phyloP scores from a whole-genome alignment of 2,797 vertebrate species.

The Phrynocephalus vlangalii region DNA sequence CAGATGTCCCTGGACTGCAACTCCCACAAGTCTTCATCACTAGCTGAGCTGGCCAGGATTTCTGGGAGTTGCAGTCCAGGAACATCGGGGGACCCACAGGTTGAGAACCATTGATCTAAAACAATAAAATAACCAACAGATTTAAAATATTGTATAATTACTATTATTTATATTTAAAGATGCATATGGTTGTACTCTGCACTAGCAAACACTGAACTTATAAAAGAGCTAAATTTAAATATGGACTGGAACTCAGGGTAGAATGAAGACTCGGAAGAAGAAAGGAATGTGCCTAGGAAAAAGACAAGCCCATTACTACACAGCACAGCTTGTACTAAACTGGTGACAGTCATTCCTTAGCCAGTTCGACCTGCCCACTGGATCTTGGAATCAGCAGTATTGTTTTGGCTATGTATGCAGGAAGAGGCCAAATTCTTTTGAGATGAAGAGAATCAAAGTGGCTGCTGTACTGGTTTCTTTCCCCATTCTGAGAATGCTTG shows the following conservation, averaged over 20 bases:
- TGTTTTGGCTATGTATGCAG: background rate
- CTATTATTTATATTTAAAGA: no score
- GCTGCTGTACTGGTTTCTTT: background rate
- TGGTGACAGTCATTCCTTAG: background rate
- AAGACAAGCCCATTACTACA: background rate
- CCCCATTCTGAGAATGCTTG: background rate
- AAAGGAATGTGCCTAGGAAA: background rate
- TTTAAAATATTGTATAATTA: no score
- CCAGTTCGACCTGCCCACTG: background rate
- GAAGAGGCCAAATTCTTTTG: background rate
- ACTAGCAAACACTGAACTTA: no score
- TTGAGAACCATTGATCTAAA: no score
- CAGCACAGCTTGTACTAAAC: background rate
- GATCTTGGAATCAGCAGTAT: background rate
- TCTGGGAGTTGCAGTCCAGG: no score
- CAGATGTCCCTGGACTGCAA: no score
- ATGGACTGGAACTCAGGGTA: background rate
- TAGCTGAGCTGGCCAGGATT: no score
- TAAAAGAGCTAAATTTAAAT: background rate
- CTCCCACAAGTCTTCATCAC: no score
- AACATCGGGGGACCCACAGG: no score
- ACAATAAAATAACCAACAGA: no score
- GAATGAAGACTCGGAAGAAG: background rate
- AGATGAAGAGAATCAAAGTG: background rate
- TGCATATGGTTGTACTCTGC: no score